Evolutionary conservation across 2,113 vertebrate genomes (phyloP).

Genomic region (Dipodomys merriami): DNA sequence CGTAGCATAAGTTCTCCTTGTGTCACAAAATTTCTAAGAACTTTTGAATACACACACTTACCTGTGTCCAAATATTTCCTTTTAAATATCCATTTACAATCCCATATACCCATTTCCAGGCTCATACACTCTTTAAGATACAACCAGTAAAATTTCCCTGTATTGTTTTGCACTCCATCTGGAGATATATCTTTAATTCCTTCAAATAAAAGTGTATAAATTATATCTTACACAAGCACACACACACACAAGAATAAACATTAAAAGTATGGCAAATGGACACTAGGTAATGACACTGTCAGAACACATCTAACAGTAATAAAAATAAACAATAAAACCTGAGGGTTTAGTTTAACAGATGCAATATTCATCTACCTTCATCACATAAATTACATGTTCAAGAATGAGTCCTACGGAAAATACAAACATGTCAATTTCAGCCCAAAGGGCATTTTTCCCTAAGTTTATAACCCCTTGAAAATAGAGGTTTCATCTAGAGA

Average conservation of each 20-base stretch:
- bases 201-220: slow-evolving; percentile 48
- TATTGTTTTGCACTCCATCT: neutral
- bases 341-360: slow-evolving; percentile 42
- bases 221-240: neutral
- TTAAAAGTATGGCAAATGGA: neutral
- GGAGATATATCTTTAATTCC: slow-evolving; percentile 7
- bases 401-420: slow-evolving; percentile 53
- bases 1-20: neutral
- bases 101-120: slow-evolving; percentile 3
- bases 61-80: neutral
- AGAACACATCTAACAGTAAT: slow-evolving; percentile 43
- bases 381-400: slow-evolving; percentile 48
- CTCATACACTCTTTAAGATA: slow-evolving; percentile 5
- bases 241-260: slow-evolving; percentile 20
- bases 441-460: slow-evolving; percentile 65
- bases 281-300: slow-evolving; percentile 27
- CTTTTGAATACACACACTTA: neutral
- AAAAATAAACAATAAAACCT: slow-evolving; percentile 50
- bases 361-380: slow-evolving; percentile 40
- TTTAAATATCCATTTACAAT: neutral
- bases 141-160: neutral
- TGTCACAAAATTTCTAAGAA: slow-evolving; percentile 33
- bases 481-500: slow-evolving; percentile 72
- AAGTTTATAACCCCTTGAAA: slow-evolving; percentile 73
- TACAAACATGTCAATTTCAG: slow-evolving; percentile 58